Evolutionary conservation across 1,140 invertebrate genomes (phyloP), one percentile per base, ranked within the genome.

Genomic region (Batillaria attramentaria): DNA sequence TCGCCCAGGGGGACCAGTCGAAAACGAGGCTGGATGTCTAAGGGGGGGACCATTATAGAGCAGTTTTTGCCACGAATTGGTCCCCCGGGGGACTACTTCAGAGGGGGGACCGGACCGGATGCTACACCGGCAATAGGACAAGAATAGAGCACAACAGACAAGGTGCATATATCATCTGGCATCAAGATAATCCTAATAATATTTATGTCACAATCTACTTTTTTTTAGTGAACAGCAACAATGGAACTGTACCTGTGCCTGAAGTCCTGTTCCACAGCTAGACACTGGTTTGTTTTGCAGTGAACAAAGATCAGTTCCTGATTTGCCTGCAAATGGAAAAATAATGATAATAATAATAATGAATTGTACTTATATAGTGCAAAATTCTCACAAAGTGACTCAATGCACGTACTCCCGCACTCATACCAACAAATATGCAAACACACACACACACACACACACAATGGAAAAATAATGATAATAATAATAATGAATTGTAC

Each of bases 251-350:
- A 86, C 84, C 80, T 85, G 10, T 83, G 72, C 4, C 60, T 75
- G 69, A 84, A 84, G 16, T 85, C 83, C 33, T 85, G 77, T 78
- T 89, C 88, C 16, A 90, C 86, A 60, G 84, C 81, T 46, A 90
- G 77, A 60, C 86, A 78, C 33, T 87, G 83, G 72, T 89, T 88
- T 18, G 89, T 90, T 60, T 86, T 85, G 28, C 81, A 84, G 79
- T 90, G 88, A 35, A 80, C 84, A 37, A 90, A 72, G 10, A 90
- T 79, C 16, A 89, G 75, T 74, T 80, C 84, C 18, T 83, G 82
- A 80, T 89, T 89, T 35, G 88, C 88, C 89, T 90, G 80, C 46
- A 87, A 82, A 18, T 24, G 28, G 41, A 10, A 35, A 35, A 10
- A 50, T 50, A 10, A 50, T 50, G 10, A 24, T 50, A 10, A 50